Conservation (phyloP, 2,888 invertebrate species). For the Danaus chrysippus region DNA sequence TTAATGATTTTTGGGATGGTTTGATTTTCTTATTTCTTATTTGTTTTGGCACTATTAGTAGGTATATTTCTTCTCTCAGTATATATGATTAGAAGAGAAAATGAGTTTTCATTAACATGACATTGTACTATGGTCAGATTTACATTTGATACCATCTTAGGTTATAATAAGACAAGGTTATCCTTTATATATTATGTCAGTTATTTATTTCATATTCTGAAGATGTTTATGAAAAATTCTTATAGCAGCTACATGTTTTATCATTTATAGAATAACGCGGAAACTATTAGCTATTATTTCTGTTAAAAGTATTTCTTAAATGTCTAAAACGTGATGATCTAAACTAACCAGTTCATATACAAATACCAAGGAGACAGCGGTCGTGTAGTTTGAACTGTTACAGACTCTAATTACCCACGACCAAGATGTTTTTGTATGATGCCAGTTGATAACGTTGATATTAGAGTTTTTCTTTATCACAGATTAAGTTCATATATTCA, state of each 20-base stretch:
- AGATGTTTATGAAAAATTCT: too few relatives aligned
- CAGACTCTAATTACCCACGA: constrained; percentile 25
- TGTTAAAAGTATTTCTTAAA: constrained; percentile 13
- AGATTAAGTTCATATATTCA: too few relatives aligned
- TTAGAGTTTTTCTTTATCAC: constrained; percentile 2
- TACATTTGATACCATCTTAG: neutral
- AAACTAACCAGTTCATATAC: constrained; percentile 23
- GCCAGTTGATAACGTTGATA: constrained; percentile 11
- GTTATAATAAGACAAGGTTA: neutral
- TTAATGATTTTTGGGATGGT: too few relatives aligned
- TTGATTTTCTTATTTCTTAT: too few relatives aligned
- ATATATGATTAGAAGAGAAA: constrained; percentile 4
- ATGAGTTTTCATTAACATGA: neutral
- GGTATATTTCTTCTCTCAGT: neutral
- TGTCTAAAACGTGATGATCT: constrained; percentile 30
- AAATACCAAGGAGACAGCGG: constrained; percentile 28
- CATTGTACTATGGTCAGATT: neutral
- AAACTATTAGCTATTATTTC: neutral
- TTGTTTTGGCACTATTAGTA: too few relatives aligned
- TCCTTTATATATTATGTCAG: neutral
- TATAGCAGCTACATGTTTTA: too few relatives aligned
- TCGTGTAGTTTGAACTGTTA: constrained; percentile 24
- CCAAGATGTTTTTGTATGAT: constrained; percentile 24
- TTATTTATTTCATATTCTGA: too few relatives aligned
- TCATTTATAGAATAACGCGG: too few relatives aligned